Percentiles rank a stretch among this genome's conserved stretches.
Evolutionary conservation across 2,113 vertebrate genomes (phyloP).

Genomic region (Pheucticus melanocephalus): DNA sequence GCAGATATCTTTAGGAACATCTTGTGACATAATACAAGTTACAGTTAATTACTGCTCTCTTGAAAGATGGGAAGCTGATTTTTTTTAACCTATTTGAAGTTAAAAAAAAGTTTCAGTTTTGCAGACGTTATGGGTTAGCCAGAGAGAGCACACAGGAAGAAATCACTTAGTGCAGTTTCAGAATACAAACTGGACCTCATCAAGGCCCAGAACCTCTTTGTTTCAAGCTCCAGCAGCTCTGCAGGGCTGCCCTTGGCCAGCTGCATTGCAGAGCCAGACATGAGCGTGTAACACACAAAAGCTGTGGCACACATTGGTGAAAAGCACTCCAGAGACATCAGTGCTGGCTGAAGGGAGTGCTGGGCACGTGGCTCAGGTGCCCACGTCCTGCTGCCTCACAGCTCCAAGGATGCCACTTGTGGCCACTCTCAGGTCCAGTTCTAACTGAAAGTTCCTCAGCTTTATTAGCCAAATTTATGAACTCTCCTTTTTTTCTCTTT

Average conservation of each 20-base stretch:
- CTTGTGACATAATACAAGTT: background rate
- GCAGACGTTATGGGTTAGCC: background rate
- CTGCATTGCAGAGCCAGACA: background rate
- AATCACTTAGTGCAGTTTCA: background rate
- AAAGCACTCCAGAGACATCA: background rate
- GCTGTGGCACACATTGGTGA: background rate
- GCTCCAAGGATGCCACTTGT: rapidly evolving
- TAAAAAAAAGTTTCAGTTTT: rapidly evolving
- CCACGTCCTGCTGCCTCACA: background rate
- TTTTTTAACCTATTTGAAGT: background rate
- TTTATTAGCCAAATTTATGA: background rate
- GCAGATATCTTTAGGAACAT: background rate
- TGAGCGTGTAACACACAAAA: background rate
- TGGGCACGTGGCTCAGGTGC: rapidly evolving
- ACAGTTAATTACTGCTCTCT: background rate
- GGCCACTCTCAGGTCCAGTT: background rate
- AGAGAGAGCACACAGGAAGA: background rate
- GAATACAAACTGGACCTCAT: background rate
- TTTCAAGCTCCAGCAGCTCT: background rate
- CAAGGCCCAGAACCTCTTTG: background rate
- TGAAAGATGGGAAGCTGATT: background rate
- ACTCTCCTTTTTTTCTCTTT: background rate
- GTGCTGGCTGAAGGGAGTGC: rapidly evolving
- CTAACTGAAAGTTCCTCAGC: background rate
- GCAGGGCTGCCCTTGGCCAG: background rate